Percentiles rank a stretch among this genome's conserved stretches.
phyloP scores from a whole-genome alignment of 2,113 vertebrate species.

The Tauraco erythrolophus region DNA sequence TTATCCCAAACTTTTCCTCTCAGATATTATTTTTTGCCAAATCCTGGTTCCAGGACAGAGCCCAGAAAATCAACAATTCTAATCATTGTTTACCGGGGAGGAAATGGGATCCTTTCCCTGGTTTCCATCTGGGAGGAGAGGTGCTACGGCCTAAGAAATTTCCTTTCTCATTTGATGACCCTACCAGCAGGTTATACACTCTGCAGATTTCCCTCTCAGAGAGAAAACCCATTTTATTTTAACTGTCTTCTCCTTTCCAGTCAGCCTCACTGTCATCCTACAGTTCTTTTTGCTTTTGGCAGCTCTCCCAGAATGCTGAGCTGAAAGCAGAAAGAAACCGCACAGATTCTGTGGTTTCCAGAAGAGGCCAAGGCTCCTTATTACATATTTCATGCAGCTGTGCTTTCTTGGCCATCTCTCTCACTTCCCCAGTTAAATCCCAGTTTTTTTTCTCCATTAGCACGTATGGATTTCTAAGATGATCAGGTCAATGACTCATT shows the following conservation, averaged over 20 bases:
- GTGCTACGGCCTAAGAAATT: background rate
- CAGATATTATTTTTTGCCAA: background rate
- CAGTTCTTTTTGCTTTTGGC: slow-evolving; percentile 20
- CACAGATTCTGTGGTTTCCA: slow-evolving; percentile 14
- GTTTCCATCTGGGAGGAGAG: background rate
- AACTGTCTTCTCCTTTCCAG: background rate
- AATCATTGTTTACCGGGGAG: background rate
- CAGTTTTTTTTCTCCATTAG: slow-evolving; percentile 20
- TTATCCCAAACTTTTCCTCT: background rate
- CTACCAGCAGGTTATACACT: background rate
- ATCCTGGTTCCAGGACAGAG: background rate
- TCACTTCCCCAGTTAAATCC: slow-evolving; percentile 8
- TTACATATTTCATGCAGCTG: slow-evolving; percentile 44
- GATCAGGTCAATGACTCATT: slow-evolving; percentile 17
- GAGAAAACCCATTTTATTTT: background rate
- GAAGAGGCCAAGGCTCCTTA: background rate
- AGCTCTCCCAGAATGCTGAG: background rate
- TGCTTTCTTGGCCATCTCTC: slow-evolving; percentile 31
- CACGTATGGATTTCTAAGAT: slow-evolving; percentile 1
- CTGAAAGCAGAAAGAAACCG: slow-evolving; percentile 22
- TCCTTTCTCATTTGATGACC: background rate
- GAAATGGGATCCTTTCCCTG: background rate
- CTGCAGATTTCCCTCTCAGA: background rate
- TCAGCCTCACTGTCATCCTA: background rate
- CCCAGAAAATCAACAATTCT: background rate